Conservation (phyloP, 1,140 invertebrate species). For the Diorhabda sublineata region DNA sequence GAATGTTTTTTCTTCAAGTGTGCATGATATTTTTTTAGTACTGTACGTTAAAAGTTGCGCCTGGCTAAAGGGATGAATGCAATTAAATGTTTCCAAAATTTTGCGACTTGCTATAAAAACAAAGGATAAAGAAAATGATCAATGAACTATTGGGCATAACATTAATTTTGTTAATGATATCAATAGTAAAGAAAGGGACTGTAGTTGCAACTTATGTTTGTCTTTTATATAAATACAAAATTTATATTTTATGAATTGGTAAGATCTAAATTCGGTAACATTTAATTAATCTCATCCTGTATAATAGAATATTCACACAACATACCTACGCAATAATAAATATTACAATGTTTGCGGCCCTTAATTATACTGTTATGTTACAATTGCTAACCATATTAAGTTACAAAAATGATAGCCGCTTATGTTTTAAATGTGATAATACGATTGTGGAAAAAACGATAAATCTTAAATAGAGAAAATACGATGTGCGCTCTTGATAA, state of each 20-base stretch:
- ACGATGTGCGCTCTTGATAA: background rate
- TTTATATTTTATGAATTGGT: too few relatives aligned
- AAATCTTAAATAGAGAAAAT: constrained; percentile 7
- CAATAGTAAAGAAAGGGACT: too few relatives aligned
- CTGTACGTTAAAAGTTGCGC: background rate
- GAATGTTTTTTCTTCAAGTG: background rate
- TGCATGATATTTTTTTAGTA: constrained; percentile 4
- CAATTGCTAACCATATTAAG: constrained; percentile 16
- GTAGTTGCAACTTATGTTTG: too few relatives aligned
- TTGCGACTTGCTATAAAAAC: too few relatives aligned
- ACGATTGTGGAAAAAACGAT: constrained; percentile 8
- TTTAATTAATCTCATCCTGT: background rate
- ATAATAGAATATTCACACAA: constrained; percentile 9
- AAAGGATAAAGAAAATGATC: too few relatives aligned
- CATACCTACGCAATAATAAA: constrained; percentile 14
- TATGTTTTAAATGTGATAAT: constrained; percentile 6
- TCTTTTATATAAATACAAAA: too few relatives aligned
- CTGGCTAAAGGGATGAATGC: background rate
- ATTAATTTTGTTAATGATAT: too few relatives aligned
- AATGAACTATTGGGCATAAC: too few relatives aligned
- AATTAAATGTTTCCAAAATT: too few relatives aligned
- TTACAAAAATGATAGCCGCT: constrained; percentile 16
- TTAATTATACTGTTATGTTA: constrained; percentile 11
- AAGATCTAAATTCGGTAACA: too few relatives aligned
- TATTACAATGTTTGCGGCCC: constrained; percentile 6